Conservation (phyloP, 2,113 vertebrate species). For the Scatophagus argus region DNA sequence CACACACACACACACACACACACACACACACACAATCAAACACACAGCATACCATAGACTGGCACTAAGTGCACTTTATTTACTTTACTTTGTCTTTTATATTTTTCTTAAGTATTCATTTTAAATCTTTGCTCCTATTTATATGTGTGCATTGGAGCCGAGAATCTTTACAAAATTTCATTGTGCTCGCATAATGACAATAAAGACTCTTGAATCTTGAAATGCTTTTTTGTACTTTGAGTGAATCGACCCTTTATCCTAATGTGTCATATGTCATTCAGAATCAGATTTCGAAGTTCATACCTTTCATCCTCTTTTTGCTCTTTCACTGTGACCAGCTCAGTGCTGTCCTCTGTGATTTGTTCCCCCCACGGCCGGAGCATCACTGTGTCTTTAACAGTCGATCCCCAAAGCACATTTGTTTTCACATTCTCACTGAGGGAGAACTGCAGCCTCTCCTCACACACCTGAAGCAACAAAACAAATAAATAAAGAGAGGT, state of each 20-base stretch:
- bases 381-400: conserved; percentile 76
- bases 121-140: no score
- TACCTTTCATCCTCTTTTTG: conserved; percentile 73
- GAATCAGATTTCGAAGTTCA: neutral
- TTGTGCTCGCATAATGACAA: no score
- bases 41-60: no score
- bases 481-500: neutral
- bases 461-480: conserved; percentile 86
- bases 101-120: no score
- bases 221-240: neutral
- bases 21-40: no score
- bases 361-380: conserved; percentile 80
- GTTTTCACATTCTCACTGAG: conserved; percentile 91
- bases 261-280: neutral
- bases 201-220: no score
- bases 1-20: no score
- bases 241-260: neutral
- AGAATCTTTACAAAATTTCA: no score
- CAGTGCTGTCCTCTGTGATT: conserved; percentile 60
- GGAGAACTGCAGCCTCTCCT: conserved; percentile 90
- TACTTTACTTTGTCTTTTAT: no score
- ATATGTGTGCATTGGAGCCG: no score
- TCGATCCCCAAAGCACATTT: conserved; percentile 86
- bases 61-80: no score
- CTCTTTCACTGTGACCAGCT: conserved; percentile 49